A percentile compares a stretch with the other conserved stretches of the same genome.
These are phyloP conservation scores for Gallinago stenura DNA, from an alignment of 2,797 vertebrate species.

Conservation along the genomic window DNA sequence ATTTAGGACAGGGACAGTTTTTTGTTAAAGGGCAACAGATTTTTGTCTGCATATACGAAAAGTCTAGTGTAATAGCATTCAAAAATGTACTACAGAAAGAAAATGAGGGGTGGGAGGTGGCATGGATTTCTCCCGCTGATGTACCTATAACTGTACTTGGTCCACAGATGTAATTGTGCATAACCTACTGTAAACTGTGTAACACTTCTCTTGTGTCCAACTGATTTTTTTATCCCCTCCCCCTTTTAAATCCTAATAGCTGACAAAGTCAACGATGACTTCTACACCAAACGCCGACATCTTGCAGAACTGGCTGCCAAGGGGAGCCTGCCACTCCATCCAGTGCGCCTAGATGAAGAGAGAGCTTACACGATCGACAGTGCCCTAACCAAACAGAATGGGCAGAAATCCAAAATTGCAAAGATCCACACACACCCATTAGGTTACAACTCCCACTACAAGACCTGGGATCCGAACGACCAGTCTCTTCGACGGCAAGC, in stretches of 20 bases:
- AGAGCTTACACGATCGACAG: constrained; percentile 90
- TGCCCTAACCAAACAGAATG: constrained; percentile 84
- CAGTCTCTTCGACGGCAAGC: constrained; percentile 90
- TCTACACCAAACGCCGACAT: constrained; percentile 92
- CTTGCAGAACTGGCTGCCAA: constrained; percentile 92
- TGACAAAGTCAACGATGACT: constrained; percentile 93
- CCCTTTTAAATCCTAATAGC: constrained; percentile 75
- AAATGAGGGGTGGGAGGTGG: neutral
- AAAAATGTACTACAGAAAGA: neutral
- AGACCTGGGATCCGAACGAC: constrained; percentile 94
- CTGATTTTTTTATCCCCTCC: constrained; percentile 32
- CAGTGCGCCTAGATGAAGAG: constrained; percentile 88
- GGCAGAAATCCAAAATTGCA: constrained; percentile 87
- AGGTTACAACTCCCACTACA: constrained; percentile 88
- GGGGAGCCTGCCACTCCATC: constrained; percentile 91
- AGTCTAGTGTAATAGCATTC: neutral
- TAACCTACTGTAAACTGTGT: neutral
- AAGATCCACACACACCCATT: constrained; percentile 86
- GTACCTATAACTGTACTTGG: neutral
- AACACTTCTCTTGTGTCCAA: neutral
- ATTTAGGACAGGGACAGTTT: neutral
- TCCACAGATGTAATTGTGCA: neutral
- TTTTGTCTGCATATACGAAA: neutral
- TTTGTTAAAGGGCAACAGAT: neutral
- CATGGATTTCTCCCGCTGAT: neutral